These are phyloP conservation scores for Psittacula derbiana DNA, from an alignment of 2,797 vertebrate species.

Conservation along the genomic window DNA sequence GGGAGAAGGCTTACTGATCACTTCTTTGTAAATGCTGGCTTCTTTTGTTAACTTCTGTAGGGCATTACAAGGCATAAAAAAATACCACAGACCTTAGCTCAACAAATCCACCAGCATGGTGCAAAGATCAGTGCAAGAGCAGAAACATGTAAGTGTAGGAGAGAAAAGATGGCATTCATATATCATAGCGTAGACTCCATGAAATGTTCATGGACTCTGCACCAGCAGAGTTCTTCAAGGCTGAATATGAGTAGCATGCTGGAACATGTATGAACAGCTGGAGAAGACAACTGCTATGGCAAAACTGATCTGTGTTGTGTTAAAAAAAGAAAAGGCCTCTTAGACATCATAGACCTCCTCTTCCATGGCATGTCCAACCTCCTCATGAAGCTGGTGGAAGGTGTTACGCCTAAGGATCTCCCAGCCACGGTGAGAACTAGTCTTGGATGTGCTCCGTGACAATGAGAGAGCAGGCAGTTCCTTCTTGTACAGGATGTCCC, in stretches of 20 bases:
- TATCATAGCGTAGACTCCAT: neutral
- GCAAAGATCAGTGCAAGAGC: neutral
- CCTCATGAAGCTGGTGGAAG: slow-evolving; percentile 57
- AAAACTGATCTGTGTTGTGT: neutral
- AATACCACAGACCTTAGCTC: neutral
- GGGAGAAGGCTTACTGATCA: neutral
- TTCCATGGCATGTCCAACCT: slow-evolving; percentile 54
- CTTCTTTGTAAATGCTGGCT: neutral
- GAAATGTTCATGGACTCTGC: neutral
- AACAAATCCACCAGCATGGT: neutral
- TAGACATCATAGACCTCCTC: slow-evolving; percentile 74
- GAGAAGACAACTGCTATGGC: neutral
- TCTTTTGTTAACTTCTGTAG: neutral
- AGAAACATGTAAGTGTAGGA: neutral
- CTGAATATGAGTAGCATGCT: neutral
- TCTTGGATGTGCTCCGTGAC: slow-evolving; percentile 68
- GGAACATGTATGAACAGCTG: neutral
- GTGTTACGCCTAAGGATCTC: slow-evolving; percentile 73
- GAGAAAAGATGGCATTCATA: neutral
- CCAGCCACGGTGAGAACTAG: slow-evolving; percentile 73
- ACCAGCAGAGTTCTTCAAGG: neutral
- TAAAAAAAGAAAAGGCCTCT: neutral
- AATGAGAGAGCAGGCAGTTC: slow-evolving; percentile 31
- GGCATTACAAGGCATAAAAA: neutral
- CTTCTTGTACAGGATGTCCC: neutral